Percentiles rank a stretch among this genome's conserved stretches.
phyloP scores from a whole-genome alignment of 2,797 vertebrate species.

The Zalophus californianus region DNA sequence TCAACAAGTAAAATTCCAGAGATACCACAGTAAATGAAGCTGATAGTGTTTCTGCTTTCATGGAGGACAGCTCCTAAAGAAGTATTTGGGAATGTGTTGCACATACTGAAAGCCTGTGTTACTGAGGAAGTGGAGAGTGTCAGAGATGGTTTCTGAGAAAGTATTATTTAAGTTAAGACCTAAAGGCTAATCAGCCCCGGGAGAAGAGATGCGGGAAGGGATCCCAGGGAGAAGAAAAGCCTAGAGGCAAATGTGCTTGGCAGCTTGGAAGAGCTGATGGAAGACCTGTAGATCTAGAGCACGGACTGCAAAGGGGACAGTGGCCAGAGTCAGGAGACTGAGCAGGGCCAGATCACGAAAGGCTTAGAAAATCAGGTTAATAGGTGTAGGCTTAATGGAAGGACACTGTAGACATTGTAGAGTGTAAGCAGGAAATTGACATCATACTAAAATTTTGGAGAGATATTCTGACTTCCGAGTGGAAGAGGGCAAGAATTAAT shows the following conservation, averaged over 20 bases:
- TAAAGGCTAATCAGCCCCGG: background rate
- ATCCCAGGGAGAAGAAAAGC: background rate
- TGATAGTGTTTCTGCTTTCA: background rate
- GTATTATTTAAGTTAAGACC: background rate
- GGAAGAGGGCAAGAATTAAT: background rate
- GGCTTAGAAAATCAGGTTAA: background rate
- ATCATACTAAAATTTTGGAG: background rate
- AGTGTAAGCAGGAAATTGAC: constrained; percentile 40
- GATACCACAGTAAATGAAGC: background rate
- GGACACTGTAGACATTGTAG: background rate
- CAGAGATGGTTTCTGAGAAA: background rate
- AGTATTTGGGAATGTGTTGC: background rate
- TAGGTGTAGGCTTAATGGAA: background rate
- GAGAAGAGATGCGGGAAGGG: background rate
- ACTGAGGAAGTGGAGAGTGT: background rate
- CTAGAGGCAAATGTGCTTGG: background rate
- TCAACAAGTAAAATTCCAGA: constrained; percentile 10
- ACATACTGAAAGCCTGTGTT: background rate
- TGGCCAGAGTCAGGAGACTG: background rate
- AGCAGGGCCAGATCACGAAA: background rate
- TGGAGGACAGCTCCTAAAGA: background rate
- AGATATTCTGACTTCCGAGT: background rate
- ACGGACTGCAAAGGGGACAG: background rate
- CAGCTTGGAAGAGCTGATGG: background rate
- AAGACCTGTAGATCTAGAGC: background rate